Conservation (phyloP, 2,888 invertebrate genomes). For the Temnothorax unifasciatus region DNA sequence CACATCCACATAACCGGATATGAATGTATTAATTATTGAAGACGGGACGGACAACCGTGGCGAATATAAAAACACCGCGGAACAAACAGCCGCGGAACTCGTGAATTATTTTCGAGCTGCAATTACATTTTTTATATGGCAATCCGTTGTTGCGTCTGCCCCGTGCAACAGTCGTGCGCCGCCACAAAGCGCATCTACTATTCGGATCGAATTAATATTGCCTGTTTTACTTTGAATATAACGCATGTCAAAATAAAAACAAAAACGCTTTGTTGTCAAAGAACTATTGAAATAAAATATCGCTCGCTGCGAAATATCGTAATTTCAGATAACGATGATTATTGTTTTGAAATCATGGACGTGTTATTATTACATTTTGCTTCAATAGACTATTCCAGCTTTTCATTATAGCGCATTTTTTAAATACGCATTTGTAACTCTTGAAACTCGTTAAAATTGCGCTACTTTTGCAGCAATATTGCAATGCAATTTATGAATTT, state of each 20-base stretch:
- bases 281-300: slow-evolving; percentile 44
- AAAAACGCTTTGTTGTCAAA: slow-evolving; percentile 45
- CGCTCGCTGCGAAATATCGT: slow-evolving; percentile 32
- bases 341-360: slow-evolving; percentile 23
- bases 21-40: slow-evolving; percentile 64
- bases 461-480: slow-evolving; percentile 23
- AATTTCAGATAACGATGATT: slow-evolving; percentile 47
- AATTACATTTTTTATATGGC: slow-evolving; percentile 55
- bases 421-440: neutral
- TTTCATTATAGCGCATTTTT: slow-evolving; percentile 28
- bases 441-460: slow-evolving; percentile 38
- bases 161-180: slow-evolving; percentile 48
- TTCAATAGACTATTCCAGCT: slow-evolving; percentile 33
- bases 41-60: slow-evolving; percentile 27
- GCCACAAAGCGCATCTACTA: slow-evolving; percentile 53
- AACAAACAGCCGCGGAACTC: slow-evolving; percentile 9
- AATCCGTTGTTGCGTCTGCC: slow-evolving; percentile 49
- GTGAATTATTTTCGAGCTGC: slow-evolving; percentile 40
- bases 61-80: slow-evolving; percentile 38
- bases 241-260: slow-evolving; percentile 43
- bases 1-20: slow-evolving; percentile 47
- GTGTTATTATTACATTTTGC: slow-evolving; percentile 42
- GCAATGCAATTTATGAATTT: slow-evolving; percentile 41
- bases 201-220: slow-evolving; percentile 55
- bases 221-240: slow-evolving; percentile 40